Percentiles rank a stretch among this genome's conserved stretches.
These are phyloP conservation scores for Florisuga fusca DNA, from an alignment of 2,797 vertebrate species.

Conservation along the genomic window DNA sequence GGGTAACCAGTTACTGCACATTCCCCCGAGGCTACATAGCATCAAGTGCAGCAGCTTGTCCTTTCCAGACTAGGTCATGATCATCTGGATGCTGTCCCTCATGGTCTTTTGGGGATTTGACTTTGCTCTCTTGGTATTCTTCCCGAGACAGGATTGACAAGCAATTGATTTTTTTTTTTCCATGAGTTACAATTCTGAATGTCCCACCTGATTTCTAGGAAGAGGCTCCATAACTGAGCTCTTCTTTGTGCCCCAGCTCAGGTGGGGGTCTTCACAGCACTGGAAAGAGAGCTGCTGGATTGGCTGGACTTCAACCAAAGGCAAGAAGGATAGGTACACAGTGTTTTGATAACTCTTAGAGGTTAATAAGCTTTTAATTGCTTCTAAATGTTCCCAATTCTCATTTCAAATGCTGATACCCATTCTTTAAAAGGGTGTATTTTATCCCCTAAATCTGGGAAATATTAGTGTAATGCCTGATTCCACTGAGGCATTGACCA, in stretches of 20 bases:
- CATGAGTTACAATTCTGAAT: background rate
- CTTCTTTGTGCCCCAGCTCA: background rate
- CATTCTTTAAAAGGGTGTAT: background rate
- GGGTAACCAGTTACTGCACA: conserved; percentile 58
- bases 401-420: background rate
- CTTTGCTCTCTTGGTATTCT: background rate
- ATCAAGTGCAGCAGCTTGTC: conserved; percentile 18
- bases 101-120: background rate
- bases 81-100: background rate
- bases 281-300: background rate
- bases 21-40: conserved; percentile 13
- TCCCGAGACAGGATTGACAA: background rate
- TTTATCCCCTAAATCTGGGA: background rate
- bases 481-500: background rate
- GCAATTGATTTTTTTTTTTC: background rate
- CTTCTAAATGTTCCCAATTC: background rate
- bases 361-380: background rate
- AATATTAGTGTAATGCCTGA: background rate
- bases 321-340: background rate
- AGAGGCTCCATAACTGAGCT: background rate
- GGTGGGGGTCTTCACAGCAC: background rate
- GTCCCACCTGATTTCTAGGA: background rate
- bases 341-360: background rate
- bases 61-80: conserved; percentile 31
- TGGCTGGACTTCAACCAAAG: background rate